Percentiles rank a stretch among this genome's conserved stretches.
These are phyloP conservation scores for Archaeoteleia sp. DNA, from an alignment of 2,888 invertebrate genomes.

Conservation along the genomic window DNA sequence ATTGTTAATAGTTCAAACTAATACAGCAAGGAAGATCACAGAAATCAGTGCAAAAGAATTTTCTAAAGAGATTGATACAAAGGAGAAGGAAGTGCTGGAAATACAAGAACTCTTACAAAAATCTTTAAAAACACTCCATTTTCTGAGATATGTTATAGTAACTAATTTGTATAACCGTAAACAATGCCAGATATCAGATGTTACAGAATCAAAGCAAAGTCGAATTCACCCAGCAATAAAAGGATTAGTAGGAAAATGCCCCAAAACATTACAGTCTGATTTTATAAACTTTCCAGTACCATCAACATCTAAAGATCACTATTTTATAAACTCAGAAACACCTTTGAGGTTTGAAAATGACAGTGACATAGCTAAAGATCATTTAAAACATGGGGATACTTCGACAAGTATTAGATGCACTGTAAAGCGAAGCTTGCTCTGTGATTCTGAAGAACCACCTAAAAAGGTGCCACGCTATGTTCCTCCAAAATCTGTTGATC, in stretches of 20 bases:
- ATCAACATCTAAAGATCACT: conserved; percentile 43
- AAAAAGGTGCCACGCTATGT: conserved; percentile 71
- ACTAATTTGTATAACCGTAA: conserved; percentile 79
- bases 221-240: conserved; percentile 85
- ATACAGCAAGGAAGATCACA: conserved; percentile 76
- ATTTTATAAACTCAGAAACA: conserved; percentile 24
- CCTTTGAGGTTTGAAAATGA: conserved; percentile 29
- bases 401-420: too few species aligned
- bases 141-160: conserved; percentile 78
- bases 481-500: conserved; percentile 66
- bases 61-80: conserved; percentile 80
- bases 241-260: conserved; percentile 81
- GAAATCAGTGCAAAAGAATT: conserved; percentile 84
- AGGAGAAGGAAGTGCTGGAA: conserved; percentile 83
- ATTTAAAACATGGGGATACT: conserved; percentile 10
- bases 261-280: conserved; percentile 57
- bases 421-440: too few species aligned
- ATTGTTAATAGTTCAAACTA: conserved; percentile 61
- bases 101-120: conserved; percentile 81
- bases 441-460: conserved; percentile 46
- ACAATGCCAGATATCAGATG: conserved; percentile 74
- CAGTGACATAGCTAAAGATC: conserved; percentile 1
- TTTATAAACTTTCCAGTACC: conserved; percentile 46
- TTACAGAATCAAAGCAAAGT: conserved; percentile 73
- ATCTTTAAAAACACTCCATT: conserved; percentile 78